Percentiles rank a stretch among this genome's conserved stretches.
phyloP scores from a whole-genome alignment of 2,797 vertebrate genomes.

The Cephalopachus bancanus region DNA sequence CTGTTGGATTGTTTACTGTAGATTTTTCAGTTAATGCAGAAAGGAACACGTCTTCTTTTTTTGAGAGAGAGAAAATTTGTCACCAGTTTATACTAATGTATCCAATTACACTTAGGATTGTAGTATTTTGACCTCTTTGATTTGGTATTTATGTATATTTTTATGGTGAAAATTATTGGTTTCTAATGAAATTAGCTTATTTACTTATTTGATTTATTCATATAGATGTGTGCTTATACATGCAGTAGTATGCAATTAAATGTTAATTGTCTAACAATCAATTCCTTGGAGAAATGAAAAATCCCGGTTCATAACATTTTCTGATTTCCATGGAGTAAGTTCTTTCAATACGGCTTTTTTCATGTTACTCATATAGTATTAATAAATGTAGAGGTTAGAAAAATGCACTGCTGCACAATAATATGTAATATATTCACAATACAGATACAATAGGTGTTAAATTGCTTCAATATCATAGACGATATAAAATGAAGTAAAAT shows the following conservation, averaged over 20 bases:
- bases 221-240: background rate
- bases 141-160: background rate
- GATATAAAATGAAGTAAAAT: background rate
- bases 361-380: background rate
- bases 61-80: background rate
- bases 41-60: background rate
- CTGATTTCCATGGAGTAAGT: background rate
- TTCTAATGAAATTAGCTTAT: background rate
- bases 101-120: background rate
- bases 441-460: background rate
- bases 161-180: background rate
- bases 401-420: no score
- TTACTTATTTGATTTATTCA: background rate
- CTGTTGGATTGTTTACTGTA: background rate
- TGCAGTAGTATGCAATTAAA: background rate
- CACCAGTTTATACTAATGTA: background rate
- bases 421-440: background rate
- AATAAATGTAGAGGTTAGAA: background rate
- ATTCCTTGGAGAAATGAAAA: background rate
- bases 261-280: background rate
- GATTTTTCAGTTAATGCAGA: background rate
- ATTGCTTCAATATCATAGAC: background rate
- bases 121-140: background rate
- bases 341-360: background rate
- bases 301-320: background rate